Base-by-base conservation (phyloP, 2,797 vertebrate genomes). In the Aplochiton taeniatus region DNA sequence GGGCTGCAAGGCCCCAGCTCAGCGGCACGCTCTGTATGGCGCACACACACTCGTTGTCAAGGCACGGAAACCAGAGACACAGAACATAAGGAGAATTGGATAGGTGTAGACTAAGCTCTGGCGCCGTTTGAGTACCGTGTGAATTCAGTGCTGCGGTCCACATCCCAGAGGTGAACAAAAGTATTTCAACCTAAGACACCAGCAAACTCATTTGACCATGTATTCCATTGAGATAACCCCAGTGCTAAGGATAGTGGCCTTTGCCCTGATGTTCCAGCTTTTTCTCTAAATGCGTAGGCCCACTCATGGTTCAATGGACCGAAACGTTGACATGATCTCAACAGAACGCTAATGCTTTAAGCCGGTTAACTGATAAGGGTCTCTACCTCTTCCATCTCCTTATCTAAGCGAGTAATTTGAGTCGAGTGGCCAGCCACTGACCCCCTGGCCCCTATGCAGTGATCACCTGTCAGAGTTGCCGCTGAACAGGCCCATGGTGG, bases 401-500 rank as follows among this genome's bases (percentile, higher is more conserved):
- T 8, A 52, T 14, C n/a, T 9, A 18, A 8, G 16, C 13, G 16
- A 52, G 31, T 31, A 9, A 52, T n/a, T 52, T 8, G 14, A 52
- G 50, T 52, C 82, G 72, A 77, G 74, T 63, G 77, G 65, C 70
- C 78, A 74, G 86, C 82, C 83, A 66, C 70, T 79, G 74, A 87
- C 83, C 83, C 73, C 8, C 51, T 65, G 75, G 76, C 75, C 77
- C 76, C 76, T 14, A 76, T 84, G 78, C 77, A 88, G 85, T 83
- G 74, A 88, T 86, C 85, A 81, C 76, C 87, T 87, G 83, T 84
- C 84, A 82, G 73, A 82, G 74, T 67, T 65, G 68, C 65, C 82
- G 80, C 31, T 79, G 62, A 68, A 62, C 58, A 54, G 75, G 65
- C 62, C 58, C 14, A 12, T 64, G 64, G 71, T 17, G 44, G 63